Conservation (phyloP, 2,113 vertebrate genomes). For the Mobula hypostoma region DNA sequence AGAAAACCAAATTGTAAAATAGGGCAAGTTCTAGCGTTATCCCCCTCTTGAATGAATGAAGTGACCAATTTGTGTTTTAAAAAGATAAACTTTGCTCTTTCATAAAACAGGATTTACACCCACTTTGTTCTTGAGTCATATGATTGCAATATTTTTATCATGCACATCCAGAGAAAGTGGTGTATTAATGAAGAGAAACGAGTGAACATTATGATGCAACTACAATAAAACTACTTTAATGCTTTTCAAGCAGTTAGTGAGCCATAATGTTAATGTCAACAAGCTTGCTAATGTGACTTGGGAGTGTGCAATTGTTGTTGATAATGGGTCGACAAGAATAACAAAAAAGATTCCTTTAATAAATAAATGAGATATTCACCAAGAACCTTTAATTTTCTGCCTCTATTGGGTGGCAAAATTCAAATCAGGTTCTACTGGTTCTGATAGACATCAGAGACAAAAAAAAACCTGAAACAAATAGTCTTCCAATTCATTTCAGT, state of each 20-base stretch:
- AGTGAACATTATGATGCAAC: neutral
- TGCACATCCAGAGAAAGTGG: neutral
- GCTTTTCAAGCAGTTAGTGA: neutral
- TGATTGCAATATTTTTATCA: neutral
- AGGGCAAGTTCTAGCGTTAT: neutral
- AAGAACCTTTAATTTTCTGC: neutral
- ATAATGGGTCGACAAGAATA: constrained; percentile 3
- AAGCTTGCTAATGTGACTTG: neutral
- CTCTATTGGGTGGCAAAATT: neutral
- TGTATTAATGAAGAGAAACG: neutral
- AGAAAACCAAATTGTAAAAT: neutral
- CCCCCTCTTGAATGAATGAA: neutral
- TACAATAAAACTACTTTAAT: neutral
- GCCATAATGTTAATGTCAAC: constrained; percentile 17
- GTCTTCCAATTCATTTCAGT: neutral
- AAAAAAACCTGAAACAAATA: neutral
- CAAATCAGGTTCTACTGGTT: neutral
- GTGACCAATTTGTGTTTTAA: neutral
- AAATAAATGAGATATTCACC: neutral
- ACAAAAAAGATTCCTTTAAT: neutral
- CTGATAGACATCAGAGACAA: neutral
- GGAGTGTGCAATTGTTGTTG: neutral
- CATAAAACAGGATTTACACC: neutral
- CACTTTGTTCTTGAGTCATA: neutral
- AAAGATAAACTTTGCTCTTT: neutral